A percentile compares a stretch with the other conserved stretches of the same genome.
Evolutionary conservation across 2,797 vertebrate species (phyloP).

Genomic region (Sebastes steindachneri): DNA sequence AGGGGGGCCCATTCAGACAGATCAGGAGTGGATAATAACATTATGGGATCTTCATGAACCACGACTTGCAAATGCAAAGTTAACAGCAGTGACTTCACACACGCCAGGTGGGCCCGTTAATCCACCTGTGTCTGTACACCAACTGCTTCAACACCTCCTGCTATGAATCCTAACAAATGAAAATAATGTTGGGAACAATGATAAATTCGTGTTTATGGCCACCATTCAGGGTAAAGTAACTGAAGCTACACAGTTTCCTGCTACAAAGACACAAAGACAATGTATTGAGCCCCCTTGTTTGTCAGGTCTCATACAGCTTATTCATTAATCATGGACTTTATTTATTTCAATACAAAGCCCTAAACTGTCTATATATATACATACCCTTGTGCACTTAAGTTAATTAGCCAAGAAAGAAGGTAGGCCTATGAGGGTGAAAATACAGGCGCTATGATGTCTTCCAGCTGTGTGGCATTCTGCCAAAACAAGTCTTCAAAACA

Average conservation of each 20-base stretch:
- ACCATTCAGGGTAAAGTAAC: no score
- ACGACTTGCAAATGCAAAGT: background rate
- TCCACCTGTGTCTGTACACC: background rate
- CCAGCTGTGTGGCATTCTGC: slow-evolving; percentile 28
- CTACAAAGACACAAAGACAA: no score
- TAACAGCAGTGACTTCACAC: no score
- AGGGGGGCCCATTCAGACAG: background rate
- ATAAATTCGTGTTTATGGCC: no score
- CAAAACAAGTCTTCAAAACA: slow-evolving; percentile 27
- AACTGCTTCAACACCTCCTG: background rate
- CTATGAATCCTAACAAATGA: background rate
- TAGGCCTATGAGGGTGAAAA: slow-evolving; percentile 17
- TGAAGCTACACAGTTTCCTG: no score
- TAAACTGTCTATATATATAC: background rate
- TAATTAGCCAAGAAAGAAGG: slow-evolving; percentile 17
- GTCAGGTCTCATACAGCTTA: background rate
- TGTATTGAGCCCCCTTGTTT: no score
- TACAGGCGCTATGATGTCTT: slow-evolving; percentile 16
- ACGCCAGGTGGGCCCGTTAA: background rate
- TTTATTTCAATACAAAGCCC: background rate
- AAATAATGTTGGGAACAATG: background rate
- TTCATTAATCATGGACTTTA: background rate
- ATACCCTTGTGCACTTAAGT: background rate
- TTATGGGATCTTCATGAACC: background rate
- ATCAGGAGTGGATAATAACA: background rate